A percentile compares a stretch with the other conserved stretches of the same genome.
These are phyloP conservation scores for Thoracochromis brauschi DNA, from an alignment of 2,113 vertebrate species.

Conservation along the genomic window DNA sequence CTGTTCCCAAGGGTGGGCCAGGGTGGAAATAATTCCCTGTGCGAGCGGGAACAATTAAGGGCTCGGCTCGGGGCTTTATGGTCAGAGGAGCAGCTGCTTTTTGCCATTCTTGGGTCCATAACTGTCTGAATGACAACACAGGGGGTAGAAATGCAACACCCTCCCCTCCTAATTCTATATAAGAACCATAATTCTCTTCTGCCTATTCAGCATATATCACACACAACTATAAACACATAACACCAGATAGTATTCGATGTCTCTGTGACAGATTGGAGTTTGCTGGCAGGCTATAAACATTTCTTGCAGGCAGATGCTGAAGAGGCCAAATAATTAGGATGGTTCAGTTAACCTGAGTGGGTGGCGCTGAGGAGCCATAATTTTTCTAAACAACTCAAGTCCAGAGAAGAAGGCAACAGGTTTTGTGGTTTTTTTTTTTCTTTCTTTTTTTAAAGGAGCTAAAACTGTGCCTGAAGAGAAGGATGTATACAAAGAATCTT, in stretches of 20 bases:
- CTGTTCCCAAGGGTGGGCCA: constrained; percentile 22
- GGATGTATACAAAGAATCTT: background rate
- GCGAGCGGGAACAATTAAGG: constrained; percentile 65
- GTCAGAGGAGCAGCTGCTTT: constrained; percentile 73
- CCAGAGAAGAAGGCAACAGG: background rate
- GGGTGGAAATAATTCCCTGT: constrained; percentile 56
- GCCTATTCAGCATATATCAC: constrained; percentile 58
- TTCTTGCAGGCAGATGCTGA: constrained; percentile 12
- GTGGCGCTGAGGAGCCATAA: background rate
- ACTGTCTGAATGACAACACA: constrained; percentile 54
- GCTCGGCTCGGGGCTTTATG: constrained; percentile 65
- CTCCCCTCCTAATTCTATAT: constrained; percentile 15
- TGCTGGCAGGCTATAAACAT: constrained; percentile 17
- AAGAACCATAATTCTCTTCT: constrained; percentile 49
- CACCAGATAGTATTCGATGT: constrained; percentile 13
- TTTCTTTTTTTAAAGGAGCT: fast-evolving
- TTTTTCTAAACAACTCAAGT: background rate
- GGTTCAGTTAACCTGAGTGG: constrained; percentile 8
- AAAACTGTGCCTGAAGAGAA: background rate
- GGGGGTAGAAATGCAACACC: constrained; percentile 11
- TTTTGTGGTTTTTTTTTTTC: background rate
- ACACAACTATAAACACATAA: constrained; percentile 50
- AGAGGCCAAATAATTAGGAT: constrained; percentile 22
- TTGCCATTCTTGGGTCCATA: constrained; percentile 62
- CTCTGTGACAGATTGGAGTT: constrained; percentile 30